A percentile compares a stretch with the other conserved stretches of the same genome.
These are phyloP conservation scores for Pandemis cinnamomeana DNA, from an alignment of 2,888 invertebrate species.

Conservation along the genomic window DNA sequence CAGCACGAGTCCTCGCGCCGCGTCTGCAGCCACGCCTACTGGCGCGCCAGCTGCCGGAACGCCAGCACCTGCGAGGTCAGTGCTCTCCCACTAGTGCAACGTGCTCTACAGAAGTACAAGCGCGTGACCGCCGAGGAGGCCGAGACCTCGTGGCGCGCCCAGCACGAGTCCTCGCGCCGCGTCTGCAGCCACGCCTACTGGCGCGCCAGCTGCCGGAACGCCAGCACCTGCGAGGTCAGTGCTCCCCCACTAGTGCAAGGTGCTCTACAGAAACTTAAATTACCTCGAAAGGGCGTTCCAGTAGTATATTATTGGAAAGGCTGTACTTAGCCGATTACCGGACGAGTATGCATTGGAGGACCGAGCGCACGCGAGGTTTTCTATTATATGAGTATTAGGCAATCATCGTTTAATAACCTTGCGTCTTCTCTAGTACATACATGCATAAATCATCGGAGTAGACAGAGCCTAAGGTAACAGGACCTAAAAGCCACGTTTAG, in stretches of 20 bases:
- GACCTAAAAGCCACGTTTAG: no score
- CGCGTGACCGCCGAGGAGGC: slow-evolving; percentile 90
- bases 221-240: slow-evolving; percentile 91
- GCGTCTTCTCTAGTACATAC: no score
- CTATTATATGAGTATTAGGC: no score
- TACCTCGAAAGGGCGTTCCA: no score
- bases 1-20: slow-evolving; percentile 94
- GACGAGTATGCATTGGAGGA: no score
- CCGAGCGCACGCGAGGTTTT: no score
- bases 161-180: slow-evolving; percentile 92
- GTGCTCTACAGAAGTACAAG: slow-evolving; percentile 89
- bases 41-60: slow-evolving; percentile 95
- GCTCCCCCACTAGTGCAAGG: background rate
- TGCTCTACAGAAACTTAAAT: no score
- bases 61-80: slow-evolving; percentile 92
- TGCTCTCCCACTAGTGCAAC: background rate
- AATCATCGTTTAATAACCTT: no score
- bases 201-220: slow-evolving; percentile 94
- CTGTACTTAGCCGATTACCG: no score
- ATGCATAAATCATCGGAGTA: no score
- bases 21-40: slow-evolving; percentile 96
- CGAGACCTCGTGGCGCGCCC: slow-evolving; percentile 94
- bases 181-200: slow-evolving; percentile 97
- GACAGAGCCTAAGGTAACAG: no score
- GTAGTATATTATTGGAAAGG: no score